Base-by-base conservation (phyloP, 2,888 invertebrate species). In the Trissolcus brochymenae region DNA sequence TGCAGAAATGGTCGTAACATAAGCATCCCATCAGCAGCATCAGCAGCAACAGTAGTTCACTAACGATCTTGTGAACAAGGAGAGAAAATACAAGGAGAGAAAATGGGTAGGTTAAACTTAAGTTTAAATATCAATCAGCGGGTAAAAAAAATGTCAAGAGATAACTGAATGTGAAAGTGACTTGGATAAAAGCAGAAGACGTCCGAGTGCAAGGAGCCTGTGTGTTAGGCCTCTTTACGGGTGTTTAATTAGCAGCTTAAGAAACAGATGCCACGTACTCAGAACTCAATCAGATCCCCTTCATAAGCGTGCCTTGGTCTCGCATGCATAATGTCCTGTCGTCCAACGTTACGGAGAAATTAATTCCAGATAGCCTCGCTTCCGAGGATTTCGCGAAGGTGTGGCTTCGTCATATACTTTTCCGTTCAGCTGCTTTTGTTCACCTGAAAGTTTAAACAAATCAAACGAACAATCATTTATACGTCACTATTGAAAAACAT, bases 201-300 rank as follows among this genome's bases (percentile, higher is more conserved):
- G 46, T 0, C n/a, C 21, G 3, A 60, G 17, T 61, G 68, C 56
- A 77, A 72, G 75, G 67, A 60, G 71, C 35, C 55, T 76, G 66
- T 81, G 79, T 80, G 82, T 82, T 79, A 76, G 81, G 71, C 71
- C 79, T 82, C 84, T 82, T 84, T 83, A 84, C 85, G 85, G 85
- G 85, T 87, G 87, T 87, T 87, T 88, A 87, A 88, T 88, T 88
- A 88, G 87, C 87, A 86, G 87, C 86, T 87, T 82, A 84, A 82
- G 85, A 87, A 86, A 85, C 87, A 86, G 84, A 87, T 86, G 86
- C 87, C 86, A 87, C 84, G 83, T 87, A 88, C 87, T 87, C 87
- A 87, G 87, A 88, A 88, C 87, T 88, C 87, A 88, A 88, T 88
- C 87, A 88, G 87, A 88, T 88, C 87, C 87, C 35, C 85, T 87